Conservation (phyloP, 2,797 vertebrate species). For the Lagodon rhomboides region DNA sequence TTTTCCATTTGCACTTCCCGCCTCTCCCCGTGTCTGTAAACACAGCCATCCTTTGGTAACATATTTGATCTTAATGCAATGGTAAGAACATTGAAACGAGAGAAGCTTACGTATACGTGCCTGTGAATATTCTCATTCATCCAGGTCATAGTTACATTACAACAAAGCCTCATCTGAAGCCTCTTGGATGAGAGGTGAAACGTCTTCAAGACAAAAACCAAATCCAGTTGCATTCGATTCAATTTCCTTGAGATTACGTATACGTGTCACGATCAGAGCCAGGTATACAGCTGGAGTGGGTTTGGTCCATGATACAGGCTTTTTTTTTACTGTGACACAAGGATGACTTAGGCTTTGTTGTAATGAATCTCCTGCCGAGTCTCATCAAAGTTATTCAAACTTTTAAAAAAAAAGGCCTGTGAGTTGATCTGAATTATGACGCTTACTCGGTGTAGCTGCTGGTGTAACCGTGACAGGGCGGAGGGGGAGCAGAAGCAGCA, state of each 20-base stretch:
- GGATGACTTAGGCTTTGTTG: background rate
- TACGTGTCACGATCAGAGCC: background rate
- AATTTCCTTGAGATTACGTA: no score
- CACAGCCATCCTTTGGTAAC: background rate
- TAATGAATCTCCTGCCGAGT: background rate
- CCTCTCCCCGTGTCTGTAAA: constrained; percentile 8
- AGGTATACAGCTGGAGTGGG: background rate
- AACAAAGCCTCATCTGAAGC: no score
- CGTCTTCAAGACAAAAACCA: no score
- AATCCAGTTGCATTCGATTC: no score
- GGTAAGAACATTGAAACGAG: background rate
- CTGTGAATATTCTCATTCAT: no score
- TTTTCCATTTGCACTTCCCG: constrained; percentile 19
- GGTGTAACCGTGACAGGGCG: background rate
- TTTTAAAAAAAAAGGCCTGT: background rate
- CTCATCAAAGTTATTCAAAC: background rate
- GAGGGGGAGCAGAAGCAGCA: background rate
- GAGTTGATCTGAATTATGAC: background rate
- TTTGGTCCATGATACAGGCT: background rate
- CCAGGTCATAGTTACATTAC: no score
- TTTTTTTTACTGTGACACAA: background rate
- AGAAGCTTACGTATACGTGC: no score
- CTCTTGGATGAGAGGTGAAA: no score
- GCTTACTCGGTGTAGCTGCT: constrained; percentile 1
- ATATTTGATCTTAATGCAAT: constrained; percentile 13